These are phyloP conservation scores for Cheilosia urbana DNA, from an alignment of 2,888 invertebrate species.

Conservation along the genomic window DNA sequence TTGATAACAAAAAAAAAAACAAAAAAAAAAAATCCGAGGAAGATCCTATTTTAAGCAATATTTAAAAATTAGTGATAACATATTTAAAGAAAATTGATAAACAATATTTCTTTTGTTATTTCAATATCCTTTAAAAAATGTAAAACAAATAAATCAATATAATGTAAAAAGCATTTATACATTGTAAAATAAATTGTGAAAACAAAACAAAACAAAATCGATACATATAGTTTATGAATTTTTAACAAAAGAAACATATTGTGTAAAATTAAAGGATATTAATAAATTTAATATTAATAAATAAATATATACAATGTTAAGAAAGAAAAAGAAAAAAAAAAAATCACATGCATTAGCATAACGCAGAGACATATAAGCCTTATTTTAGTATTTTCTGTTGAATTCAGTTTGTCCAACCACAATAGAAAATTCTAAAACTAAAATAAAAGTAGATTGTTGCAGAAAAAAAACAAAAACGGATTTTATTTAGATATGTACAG, in stretches of 20 bases:
- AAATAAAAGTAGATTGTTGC: slow-evolving; percentile 43
- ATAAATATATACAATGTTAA: slow-evolving; percentile 50
- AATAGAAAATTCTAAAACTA: slow-evolving; percentile 45
- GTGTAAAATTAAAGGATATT: slow-evolving; percentile 24
- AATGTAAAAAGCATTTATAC: slow-evolving; percentile 74
- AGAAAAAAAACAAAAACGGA: slow-evolving; percentile 49
- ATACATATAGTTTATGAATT: slow-evolving; percentile 72
- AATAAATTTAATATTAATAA: too few relatives aligned
- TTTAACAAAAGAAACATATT: slow-evolving; percentile 56
- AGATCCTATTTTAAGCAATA: slow-evolving; percentile 73
- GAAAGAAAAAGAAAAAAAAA: slow-evolving; percentile 12
- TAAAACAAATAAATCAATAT: slow-evolving; percentile 47
- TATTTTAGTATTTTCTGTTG: slow-evolving; percentile 39
- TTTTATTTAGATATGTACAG: slow-evolving; percentile 62
- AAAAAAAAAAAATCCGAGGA: slow-evolving; percentile 46
- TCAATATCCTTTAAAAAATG: slow-evolving; percentile 27
- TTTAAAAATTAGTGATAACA: slow-evolving; percentile 70
- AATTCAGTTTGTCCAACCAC: slow-evolving; percentile 49
- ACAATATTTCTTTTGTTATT: slow-evolving; percentile 39
- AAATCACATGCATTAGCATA: slow-evolving; percentile 70
- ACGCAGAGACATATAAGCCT: slow-evolving; percentile 68
- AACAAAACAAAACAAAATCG: slow-evolving; percentile 53
- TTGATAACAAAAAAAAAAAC: slow-evolving; percentile 20
- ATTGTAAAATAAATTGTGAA: slow-evolving; percentile 62
- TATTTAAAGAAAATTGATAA: slow-evolving; percentile 24